Percentiles rank a stretch among this genome's conserved stretches.
These are phyloP conservation scores for Drosophila pachea DNA, from an alignment of 1,140 invertebrate genomes.

Conservation along the genomic window DNA sequence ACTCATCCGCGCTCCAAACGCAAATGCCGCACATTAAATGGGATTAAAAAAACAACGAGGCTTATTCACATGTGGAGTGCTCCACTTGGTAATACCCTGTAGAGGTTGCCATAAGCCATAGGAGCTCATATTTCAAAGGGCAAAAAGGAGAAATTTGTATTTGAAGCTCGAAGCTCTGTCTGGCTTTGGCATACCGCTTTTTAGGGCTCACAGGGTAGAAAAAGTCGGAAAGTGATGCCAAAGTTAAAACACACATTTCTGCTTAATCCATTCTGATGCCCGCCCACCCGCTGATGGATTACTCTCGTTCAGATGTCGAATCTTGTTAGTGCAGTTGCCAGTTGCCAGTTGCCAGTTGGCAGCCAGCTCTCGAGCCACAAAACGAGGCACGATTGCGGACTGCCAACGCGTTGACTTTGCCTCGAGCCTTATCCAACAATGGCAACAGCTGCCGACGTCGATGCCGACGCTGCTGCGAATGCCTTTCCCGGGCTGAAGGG, in stretches of 20 bases:
- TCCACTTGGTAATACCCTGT: background rate
- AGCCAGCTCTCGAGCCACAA: slow-evolving; percentile 16
- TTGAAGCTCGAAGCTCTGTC: too few species aligned
- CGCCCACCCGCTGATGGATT: slow-evolving; percentile 69
- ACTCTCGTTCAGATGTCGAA: slow-evolving; percentile 75
- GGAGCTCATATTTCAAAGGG: too few species aligned
- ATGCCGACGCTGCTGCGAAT: background rate
- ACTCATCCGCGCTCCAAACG: slow-evolving; percentile 34
- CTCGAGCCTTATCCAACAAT: slow-evolving; percentile 33
- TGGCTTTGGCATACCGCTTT: background rate
- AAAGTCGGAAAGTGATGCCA: slow-evolving; percentile 49
- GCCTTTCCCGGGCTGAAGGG: slow-evolving; percentile 47
- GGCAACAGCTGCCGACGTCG: slow-evolving; percentile 59
- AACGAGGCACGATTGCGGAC: slow-evolving; percentile 40
- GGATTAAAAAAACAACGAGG: slow-evolving; percentile 36
- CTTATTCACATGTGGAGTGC: background rate
- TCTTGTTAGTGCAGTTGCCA: slow-evolving; percentile 63
- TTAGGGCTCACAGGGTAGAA: background rate
- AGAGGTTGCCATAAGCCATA: background rate
- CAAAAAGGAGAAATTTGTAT: too few species aligned
- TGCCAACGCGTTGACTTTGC: slow-evolving; percentile 38
- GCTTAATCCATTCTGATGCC: slow-evolving; percentile 74
- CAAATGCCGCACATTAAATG: slow-evolving; percentile 71
- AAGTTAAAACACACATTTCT: slow-evolving; percentile 52
- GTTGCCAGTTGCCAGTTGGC: slow-evolving; percentile 10